Percentiles rank a stretch among this genome's conserved stretches.
Evolutionary conservation across 2,797 vertebrate genomes (phyloP).

Genomic region (Naso thynnoides): DNA sequence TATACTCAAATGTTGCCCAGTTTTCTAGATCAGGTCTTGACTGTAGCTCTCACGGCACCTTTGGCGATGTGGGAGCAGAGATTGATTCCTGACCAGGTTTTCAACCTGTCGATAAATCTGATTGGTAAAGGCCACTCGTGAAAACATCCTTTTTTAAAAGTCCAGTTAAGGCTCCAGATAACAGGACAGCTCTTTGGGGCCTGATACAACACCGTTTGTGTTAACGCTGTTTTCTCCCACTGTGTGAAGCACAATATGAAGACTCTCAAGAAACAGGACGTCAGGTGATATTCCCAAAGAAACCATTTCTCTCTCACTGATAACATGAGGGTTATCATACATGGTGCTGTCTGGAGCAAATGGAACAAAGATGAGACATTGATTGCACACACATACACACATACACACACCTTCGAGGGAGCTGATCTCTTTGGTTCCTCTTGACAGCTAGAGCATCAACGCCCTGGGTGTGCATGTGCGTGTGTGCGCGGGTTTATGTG

Average conservation of each 20-base stretch:
- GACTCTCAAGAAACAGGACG: conserved; percentile 54
- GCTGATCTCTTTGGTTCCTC: conserved; percentile 72
- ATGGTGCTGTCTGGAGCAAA: conserved; percentile 73
- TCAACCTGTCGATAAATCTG: conserved; percentile 49
- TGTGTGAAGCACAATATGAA: conserved; percentile 44
- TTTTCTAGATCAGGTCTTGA: conserved; percentile 17
- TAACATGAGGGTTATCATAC: conserved; percentile 77
- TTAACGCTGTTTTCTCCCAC: conserved; percentile 21
- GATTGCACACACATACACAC: conserved; percentile 54
- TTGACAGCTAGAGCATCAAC: conserved; percentile 75
- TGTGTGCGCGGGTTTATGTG: conserved; percentile 18
- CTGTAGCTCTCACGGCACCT: conserved; percentile 11
- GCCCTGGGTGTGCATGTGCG: conserved; percentile 18
- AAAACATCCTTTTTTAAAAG: conserved; percentile 26
- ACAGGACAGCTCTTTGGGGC: conserved; percentile 34
- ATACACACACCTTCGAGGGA: conserved; percentile 52
- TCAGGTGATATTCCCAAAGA: conserved; percentile 70
- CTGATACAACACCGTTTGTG: conserved; percentile 27
- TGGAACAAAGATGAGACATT: conserved; percentile 79
- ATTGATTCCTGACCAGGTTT: conserved; percentile 37
- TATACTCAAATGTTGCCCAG: neutral
- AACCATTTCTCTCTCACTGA: conserved; percentile 57
- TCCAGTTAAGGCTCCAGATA: conserved; percentile 55
- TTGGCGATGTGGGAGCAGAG: conserved; percentile 33
- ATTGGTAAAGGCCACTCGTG: conserved; percentile 33